Base-by-base conservation (phyloP, 2,888 invertebrate species). In the Stomorhina lunata region DNA sequence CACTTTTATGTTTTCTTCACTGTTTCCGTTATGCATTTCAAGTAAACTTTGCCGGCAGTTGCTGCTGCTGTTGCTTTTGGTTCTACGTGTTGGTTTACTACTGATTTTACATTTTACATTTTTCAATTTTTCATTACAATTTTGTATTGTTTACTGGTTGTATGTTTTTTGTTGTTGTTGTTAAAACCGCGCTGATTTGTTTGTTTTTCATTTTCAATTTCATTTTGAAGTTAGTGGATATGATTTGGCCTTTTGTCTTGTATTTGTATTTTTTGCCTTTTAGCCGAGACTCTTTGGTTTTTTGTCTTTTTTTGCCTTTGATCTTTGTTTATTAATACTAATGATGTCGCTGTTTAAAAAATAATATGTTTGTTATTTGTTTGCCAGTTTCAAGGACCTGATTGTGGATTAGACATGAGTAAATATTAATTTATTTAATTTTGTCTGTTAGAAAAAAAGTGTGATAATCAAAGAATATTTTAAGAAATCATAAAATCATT, bases 241-340 rank as follows among this genome's bases (percentile, higher is more conserved):
- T 75, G 45, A 65, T 81, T 76, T 80, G 69, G 79, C 81, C 80
- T 84, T 80, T 82, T 80, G 78, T 77, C 71, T 71, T 72, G 45
- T 68, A 45, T 65, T 50, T 22, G 29, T 15, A 65, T 53, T 72
- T 48, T 65, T 68, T 59, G 29, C 57, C 32, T 68, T 68, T 5
- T 9, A 29, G 27, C 34, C 29, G 48, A 53, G 29, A n/a, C n/a
- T n/a, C n/a, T n/a, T n/a, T 43, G 34, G 17, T 12, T 61, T 63
- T 48, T 69, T 76, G 69, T 71, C 79, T 79, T 73, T 45, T n/a
- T 80, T 80, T 84, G 69, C 40, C 84, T 86, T 85, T 86, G 84
- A 84, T 86, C 84, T 85, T 84, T 84, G 73, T 83, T 84, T 85
- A 84, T 84, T 85, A 84, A 84, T 85, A 84, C 80, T 86, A 84